Evolutionary conservation across 2,888 invertebrate genomes (phyloP), one percentile per base, ranked within the genome.

Genomic region (Idaea dimidiata): DNA sequence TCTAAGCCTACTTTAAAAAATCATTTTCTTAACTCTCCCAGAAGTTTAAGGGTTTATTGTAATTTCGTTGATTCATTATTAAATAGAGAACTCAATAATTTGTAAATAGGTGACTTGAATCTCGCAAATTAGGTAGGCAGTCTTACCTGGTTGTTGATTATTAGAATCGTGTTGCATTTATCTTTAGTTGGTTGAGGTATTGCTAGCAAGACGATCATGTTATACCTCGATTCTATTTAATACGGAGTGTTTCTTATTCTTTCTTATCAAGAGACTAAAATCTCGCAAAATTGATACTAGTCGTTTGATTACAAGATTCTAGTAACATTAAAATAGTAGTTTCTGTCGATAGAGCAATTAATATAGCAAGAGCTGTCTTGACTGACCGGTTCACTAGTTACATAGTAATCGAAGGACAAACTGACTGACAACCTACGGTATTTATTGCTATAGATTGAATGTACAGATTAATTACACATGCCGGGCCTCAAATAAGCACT

Each of bases 401-500:
- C 83, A 80, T 79, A 79, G 82, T 80, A 79, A 79, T 80, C 83
- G 85, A 87, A 88, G 87, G 87, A 87, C 87, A 86, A 76, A 84
- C 85, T 79, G 81, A 82, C 81, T 78, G 79, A 83, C 85, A 83
- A 78, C 78, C 77, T 77, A 83, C 82, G 81, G 85, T 86, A 86
- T 87, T 86, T 87, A 85, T 86, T 85, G 84, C 81, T 86, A 81
- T 85, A 87, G 85, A 87, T 86, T 82, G 81, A 86, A 83, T 83
- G 83, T 83, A 81, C 78, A 85, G 84, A 87, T 86, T 86, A 87
- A 87, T 86, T 88, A 86, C 85, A 84, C 79, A 86, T 83, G 80
- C 83, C 72, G 74, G 75, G 75, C 75, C 78, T 78, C 80, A 73
- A 60, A 66, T 66, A 60, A 58, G 60, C 16, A 59, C 59, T 62